Conservation (phyloP, 2,888 invertebrate genomes). For the Ecdyonurus torrentis region DNA sequence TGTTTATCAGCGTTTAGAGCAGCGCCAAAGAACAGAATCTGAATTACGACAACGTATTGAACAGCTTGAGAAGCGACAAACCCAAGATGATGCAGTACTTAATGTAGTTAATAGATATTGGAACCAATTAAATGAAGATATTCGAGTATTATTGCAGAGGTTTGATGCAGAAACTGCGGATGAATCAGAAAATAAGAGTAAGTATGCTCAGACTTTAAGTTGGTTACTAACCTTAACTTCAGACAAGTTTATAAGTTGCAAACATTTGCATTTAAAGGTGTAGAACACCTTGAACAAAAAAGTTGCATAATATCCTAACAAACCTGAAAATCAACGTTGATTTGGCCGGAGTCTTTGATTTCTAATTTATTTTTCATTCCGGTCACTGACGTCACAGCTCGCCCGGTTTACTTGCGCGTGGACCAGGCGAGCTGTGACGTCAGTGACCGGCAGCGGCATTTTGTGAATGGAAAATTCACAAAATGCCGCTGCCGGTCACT, state of each 20-base stretch:
- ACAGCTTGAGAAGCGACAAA: slow-evolving; percentile 84
- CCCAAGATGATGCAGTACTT: slow-evolving; percentile 92
- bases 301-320: not conserved
- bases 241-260: not conserved
- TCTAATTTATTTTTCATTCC: too few species aligned
- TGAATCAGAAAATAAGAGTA: slow-evolving; percentile 88
- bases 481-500: too few species aligned
- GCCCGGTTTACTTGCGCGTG: too few species aligned
- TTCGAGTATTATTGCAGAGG: slow-evolving; percentile 78
- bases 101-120: slow-evolving; percentile 95
- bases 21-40: slow-evolving; percentile 72
- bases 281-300: not conserved
- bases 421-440: too few species aligned
- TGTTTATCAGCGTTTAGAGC: slow-evolving; percentile 72
- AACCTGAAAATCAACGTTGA: too few species aligned
- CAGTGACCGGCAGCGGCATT: too few species aligned
- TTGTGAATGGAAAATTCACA: too few species aligned
- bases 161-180: slow-evolving; percentile 97
- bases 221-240: not conserved
- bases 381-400: too few species aligned
- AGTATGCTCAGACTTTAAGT: too few species aligned
- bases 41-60: slow-evolving; percentile 83
- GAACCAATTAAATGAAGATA: slow-evolving; percentile 95
- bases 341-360: too few species aligned
- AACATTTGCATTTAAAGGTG: not conserved